Evolutionary conservation across 2,888 invertebrate genomes (phyloP).

Genomic region (Leptinotarsa haldemani): DNA sequence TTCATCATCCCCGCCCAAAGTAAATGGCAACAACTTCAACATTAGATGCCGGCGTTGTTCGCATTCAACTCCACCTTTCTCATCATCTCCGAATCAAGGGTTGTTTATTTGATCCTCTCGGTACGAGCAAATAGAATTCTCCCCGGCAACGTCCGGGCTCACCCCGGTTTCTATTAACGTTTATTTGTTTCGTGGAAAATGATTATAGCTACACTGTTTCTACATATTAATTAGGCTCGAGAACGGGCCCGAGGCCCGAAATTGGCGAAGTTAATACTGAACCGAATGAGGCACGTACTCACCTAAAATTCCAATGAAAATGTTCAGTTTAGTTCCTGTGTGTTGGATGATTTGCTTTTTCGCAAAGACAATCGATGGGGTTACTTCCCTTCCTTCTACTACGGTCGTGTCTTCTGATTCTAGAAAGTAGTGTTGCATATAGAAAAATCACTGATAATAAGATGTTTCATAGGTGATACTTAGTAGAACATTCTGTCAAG

Average conservation of each 20-base stretch:
- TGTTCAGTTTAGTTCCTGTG: neutral
- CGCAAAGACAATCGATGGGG: neutral
- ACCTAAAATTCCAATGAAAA: neutral
- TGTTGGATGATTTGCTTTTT: constrained; percentile 9
- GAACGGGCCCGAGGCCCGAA: neutral
- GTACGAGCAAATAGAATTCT: constrained; percentile 1
- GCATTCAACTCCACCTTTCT: constrained; percentile 20
- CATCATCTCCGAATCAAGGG: constrained; percentile 21
- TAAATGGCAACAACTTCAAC: constrained; percentile 12
- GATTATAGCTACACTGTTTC: constrained; percentile 34
- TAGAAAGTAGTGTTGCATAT: neutral
- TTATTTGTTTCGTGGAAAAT: constrained; percentile 38
- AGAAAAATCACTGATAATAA: neutral
- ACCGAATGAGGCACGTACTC: constrained; percentile 3
- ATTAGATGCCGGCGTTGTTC: constrained; percentile 8
- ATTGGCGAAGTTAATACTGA: constrained; percentile 2
- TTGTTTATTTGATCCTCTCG: constrained; percentile 19
- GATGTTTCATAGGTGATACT: too few species aligned
- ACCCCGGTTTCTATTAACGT: constrained; percentile 35
- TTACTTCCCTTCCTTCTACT: neutral
- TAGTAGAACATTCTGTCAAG: too few species aligned
- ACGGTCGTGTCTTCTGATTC: neutral
- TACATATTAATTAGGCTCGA: constrained; percentile 27
- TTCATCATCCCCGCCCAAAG: constrained; percentile 12
- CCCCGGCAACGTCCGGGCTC: constrained; percentile 7